phyloP scores from a whole-genome alignment of 2,113 vertebrate species.

The Podocnemis expansa region DNA sequence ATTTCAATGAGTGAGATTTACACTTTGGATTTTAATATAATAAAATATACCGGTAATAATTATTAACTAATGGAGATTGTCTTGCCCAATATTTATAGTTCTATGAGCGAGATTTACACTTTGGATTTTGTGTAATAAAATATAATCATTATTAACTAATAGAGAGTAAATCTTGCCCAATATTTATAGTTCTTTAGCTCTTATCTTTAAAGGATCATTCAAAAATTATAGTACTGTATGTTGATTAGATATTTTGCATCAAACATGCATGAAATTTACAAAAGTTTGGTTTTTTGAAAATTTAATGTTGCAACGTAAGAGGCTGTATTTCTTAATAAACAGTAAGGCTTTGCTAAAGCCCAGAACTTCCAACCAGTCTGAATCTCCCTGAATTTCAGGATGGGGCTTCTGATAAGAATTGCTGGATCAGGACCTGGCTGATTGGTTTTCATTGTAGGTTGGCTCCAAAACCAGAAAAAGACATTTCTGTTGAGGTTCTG shows the following conservation, averaged over 20 bases:
- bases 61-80: too few species aligned
- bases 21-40: too few species aligned
- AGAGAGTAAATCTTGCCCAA: background rate
- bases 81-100: too few species aligned
- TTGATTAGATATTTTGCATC: background rate
- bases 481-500: background rate
- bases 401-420: background rate
- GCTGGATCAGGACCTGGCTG: background rate
- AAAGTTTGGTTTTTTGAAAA: background rate
- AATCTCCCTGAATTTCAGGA: background rate
- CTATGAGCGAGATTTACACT: too few species aligned
- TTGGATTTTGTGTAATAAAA: too few species aligned
- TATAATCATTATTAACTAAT: too few species aligned
- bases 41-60: too few species aligned
- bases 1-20: background rate
- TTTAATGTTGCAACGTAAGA: background rate
- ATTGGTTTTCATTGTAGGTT: background rate
- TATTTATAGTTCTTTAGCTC: background rate
- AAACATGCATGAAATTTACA: background rate
- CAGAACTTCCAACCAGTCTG: background rate
- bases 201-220: background rate
- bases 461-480: background rate
- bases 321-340: background rate
- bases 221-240: background rate
- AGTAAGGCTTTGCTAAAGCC: background rate